Base-by-base conservation (phyloP, 2,888 invertebrate genomes). In the Emmelina monodactyla region DNA sequence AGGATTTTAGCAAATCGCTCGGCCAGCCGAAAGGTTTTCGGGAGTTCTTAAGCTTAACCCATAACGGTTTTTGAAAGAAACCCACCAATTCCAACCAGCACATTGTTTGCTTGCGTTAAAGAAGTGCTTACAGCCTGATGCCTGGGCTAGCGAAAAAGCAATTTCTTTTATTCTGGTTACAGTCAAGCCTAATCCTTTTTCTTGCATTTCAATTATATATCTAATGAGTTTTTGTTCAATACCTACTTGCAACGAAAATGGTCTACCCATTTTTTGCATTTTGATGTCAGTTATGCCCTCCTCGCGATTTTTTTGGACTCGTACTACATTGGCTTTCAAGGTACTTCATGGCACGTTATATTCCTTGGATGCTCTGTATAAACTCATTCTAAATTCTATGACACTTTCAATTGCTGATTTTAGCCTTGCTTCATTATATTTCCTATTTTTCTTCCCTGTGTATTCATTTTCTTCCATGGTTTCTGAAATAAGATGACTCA, bases 11-110 rank as follows among this genome's bases (percentile, higher is more conserved):
- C 40, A 40, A 13, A 31, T 36, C 19, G 38, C 37, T 30, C 40
- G 32, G 22, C 15, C 34, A 28, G 35, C 34, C 10, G 39, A 39
- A 39, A 36, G 39, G 32, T 39, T 41, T 38, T 41, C 41, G 13
- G 43, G 37, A 14, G 31, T 25, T 25, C 41, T 31, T 32, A 43
- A 39, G 37, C 30, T 33, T 33, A 43, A 38, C 3, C 38, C 37
- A 34, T 43, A 41, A 15, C 40, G 33, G 10, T 22, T 22, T 34
- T 37, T 38, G 29, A 32, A 40, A 28, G 31, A 14, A 16, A 34
- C 34, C 40, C 43, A 43, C 43, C 43, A 43, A 12, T 33, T 35
- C 34, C 37, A 34, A 30, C 35, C 35, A 31, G 38, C 40, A 36
- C 31, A 31, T 31, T 31, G 31, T 35, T 42, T 42, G 14, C 31